A percentile compares a stretch with the other conserved stretches of the same genome.
phyloP scores from a whole-genome alignment of 2,113 vertebrate genomes.

The Epinephelus cyanopodus region DNA sequence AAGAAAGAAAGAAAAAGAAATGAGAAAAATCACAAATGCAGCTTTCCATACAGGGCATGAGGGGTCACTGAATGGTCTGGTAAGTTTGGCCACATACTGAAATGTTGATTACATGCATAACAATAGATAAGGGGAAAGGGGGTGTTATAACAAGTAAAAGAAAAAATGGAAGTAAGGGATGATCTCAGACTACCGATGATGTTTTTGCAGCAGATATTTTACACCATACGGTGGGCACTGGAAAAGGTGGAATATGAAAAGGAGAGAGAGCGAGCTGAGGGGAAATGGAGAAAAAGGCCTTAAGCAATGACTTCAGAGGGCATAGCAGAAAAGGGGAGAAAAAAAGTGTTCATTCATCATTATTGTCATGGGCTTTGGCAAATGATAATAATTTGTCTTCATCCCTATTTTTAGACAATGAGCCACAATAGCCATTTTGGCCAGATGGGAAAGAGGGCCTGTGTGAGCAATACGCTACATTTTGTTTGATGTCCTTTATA shows the following conservation, averaged over 20 bases:
- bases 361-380: conserved; percentile 99
- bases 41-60: neutral
- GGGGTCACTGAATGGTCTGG: neutral
- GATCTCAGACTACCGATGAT: conserved; percentile 75
- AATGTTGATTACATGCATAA: conserved; percentile 86
- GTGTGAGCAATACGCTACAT: conserved; percentile 89
- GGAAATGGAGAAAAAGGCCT: conserved; percentile 88
- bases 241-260: conserved; percentile 37
- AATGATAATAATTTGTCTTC: conserved; percentile 99
- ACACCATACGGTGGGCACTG: conserved; percentile 88
- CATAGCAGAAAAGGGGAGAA: conserved; percentile 82
- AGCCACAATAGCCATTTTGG: conserved; percentile 97
- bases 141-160: neutral
- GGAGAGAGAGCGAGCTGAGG: conserved; percentile 60
- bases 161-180: neutral
- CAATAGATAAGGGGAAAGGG: conserved; percentile 3
- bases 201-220: conserved; percentile 89
- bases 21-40: neutral
- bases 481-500: conserved; percentile 80
- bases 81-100: conserved; percentile 38
- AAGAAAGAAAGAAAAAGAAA: neutral
- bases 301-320: conserved; percentile 99
- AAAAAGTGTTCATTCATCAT: conserved; percentile 99
- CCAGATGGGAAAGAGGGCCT: conserved; percentile 97
- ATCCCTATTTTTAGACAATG: conserved; percentile 99